phyloP scores from a whole-genome alignment of 2,797 vertebrate genomes.

The Malacoraja senta region DNA sequence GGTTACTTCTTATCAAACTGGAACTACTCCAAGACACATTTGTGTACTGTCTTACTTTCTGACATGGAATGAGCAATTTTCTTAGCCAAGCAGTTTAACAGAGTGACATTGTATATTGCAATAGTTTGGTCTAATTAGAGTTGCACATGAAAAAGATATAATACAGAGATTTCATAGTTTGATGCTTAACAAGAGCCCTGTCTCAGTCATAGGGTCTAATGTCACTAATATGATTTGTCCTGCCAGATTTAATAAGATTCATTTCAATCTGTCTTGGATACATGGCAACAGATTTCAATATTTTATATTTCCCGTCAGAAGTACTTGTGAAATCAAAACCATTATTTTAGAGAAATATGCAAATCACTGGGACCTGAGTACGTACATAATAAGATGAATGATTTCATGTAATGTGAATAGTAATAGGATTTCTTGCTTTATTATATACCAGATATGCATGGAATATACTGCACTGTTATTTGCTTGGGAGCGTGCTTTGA shows the following conservation, averaged over 20 bases:
- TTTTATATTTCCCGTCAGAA: slow-evolving; percentile 20
- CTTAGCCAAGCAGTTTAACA: neutral
- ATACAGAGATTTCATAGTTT: neutral
- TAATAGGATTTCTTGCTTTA: slow-evolving; percentile 22
- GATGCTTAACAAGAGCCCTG: neutral
- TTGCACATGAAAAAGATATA: slow-evolving; percentile 29
- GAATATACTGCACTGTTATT: neutral
- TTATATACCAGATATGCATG: neutral
- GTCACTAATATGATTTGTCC: slow-evolving; percentile 32
- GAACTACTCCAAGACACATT: neutral
- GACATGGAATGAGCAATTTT: neutral
- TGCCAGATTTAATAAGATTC: slow-evolving; percentile 9
- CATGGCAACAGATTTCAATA: slow-evolving; percentile 24
- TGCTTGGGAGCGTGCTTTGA: neutral
- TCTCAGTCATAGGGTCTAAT: neutral
- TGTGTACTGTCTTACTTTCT: neutral
- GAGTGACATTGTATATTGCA: neutral
- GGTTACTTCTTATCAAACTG: neutral
- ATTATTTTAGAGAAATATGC: slow-evolving; percentile 30
- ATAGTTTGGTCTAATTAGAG: slow-evolving; percentile 19
- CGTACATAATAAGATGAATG: slow-evolving; percentile 22
- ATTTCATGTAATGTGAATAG: slow-evolving; percentile 28
- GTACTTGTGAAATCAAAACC: slow-evolving; percentile 17
- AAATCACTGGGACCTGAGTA: slow-evolving; percentile 25
- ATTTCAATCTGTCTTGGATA: slow-evolving; percentile 6